phyloP scores from a whole-genome alignment of 64 coral and sea anemone species.

The Montipora foliosa region DNA sequence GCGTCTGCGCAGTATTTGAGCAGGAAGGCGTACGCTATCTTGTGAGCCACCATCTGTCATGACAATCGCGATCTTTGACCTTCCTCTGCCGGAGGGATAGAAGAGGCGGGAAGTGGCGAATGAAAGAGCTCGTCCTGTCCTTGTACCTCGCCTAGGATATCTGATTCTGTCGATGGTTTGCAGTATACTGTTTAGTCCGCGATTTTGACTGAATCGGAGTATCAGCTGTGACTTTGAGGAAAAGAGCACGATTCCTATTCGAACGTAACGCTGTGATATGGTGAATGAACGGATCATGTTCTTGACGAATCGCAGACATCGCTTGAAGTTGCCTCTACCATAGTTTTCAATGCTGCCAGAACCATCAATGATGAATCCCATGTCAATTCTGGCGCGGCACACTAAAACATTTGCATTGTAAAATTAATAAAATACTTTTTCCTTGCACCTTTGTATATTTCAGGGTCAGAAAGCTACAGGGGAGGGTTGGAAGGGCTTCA shows the following conservation, averaged over 20 bases:
- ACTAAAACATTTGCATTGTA: constrained; percentile 39
- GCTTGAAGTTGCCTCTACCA: constrained; percentile 84
- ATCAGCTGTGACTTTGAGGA: constrained; percentile 46
- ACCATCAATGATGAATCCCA: constrained; percentile 83
- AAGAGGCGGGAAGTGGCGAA: constrained; percentile 26
- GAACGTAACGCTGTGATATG: constrained; percentile 43
- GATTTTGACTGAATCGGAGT: constrained; percentile 54
- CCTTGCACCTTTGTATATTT: neutral
- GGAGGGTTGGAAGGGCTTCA: neutral
- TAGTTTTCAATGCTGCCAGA: constrained; percentile 86
- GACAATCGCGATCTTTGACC: constrained; percentile 43
- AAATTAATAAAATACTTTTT: neutral
- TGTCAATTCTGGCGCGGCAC: constrained; percentile 74
- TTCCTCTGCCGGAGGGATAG: neutral
- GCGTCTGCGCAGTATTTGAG: neutral
- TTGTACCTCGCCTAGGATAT: constrained; percentile 77
- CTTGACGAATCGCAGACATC: constrained; percentile 83
- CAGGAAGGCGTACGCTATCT: constrained; percentile 58
- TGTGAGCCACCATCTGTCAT: constrained; percentile 87
- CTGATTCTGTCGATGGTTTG: constrained; percentile 52
- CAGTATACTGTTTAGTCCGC: constrained; percentile 29
- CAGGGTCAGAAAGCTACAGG: neutral
- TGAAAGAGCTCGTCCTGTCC: constrained; percentile 60
- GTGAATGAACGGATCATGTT: constrained; percentile 87
- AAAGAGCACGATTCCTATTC: constrained; percentile 65